Evolutionary conservation across 2,113 vertebrate species (phyloP).

Genomic region (Elachura formosa): DNA sequence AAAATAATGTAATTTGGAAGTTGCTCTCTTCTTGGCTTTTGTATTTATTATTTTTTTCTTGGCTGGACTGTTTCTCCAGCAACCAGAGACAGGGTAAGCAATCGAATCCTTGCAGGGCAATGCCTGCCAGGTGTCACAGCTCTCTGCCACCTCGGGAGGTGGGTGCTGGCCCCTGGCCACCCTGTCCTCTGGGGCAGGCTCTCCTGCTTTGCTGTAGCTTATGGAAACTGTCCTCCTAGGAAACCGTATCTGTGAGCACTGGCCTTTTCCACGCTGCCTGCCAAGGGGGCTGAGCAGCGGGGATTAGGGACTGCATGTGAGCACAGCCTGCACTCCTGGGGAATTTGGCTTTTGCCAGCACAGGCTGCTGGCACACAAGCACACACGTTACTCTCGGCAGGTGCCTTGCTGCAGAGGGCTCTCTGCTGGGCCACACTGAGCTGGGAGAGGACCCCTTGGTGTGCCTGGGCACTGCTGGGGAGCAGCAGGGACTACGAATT

Average conservation of each 20-base stretch:
- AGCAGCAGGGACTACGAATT: not conserved
- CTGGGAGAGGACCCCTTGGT: not conserved
- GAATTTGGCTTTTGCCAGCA: not conserved
- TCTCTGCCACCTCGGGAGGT: rapidly evolving
- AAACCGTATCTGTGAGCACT: slow-evolving; percentile 3
- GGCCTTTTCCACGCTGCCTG: slow-evolving; percentile 47
- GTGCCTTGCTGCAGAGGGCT: not conserved
- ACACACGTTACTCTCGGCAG: not conserved
- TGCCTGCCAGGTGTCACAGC: not conserved
- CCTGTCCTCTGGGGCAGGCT: not conserved
- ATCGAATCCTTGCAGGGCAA: not conserved
- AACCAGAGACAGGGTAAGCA: not conserved
- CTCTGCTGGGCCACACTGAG: not conserved
- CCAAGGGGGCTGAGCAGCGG: not conserved
- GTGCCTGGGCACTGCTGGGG: not conserved
- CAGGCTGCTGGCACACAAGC: rapidly evolving
- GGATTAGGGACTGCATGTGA: not conserved
- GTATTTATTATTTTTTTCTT: not conserved
- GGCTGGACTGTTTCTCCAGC: not conserved
- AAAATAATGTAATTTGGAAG: slow-evolving; percentile 11
- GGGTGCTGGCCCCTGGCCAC: not conserved
- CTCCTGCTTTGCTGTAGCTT: not conserved
- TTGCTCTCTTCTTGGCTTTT: not conserved
- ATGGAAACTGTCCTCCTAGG: slow-evolving; percentile 48
- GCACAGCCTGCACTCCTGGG: not conserved